These are phyloP conservation scores for Phoxinus phoxinus DNA, from an alignment of 2,113 vertebrate genomes.

Conservation along the genomic window DNA sequence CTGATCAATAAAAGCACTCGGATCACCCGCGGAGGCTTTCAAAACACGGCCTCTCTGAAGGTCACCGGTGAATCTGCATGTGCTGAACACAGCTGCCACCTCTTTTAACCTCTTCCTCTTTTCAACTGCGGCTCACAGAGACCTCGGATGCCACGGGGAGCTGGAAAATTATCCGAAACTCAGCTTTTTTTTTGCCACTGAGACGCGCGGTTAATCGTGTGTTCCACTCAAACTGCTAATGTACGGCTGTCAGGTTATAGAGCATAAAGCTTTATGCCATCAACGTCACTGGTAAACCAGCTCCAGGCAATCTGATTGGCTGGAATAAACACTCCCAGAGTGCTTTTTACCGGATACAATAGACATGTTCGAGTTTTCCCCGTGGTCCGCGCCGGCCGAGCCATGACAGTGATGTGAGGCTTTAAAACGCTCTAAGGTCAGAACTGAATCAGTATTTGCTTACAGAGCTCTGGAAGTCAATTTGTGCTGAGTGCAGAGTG, in stretches of 20 bases:
- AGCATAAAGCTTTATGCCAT: not conserved
- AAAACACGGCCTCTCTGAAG: constrained; percentile 59
- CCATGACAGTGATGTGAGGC: not conserved
- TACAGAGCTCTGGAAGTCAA: not conserved
- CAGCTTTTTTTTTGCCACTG: not conserved
- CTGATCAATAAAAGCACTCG: constrained; percentile 67
- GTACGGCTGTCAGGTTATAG: constrained; percentile 58
- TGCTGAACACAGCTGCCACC: constrained; percentile 38
- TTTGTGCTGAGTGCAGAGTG: not conserved
- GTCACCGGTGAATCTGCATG: constrained; percentile 59
- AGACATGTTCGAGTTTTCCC: not conserved
- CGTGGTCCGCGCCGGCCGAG: too few relatives aligned
- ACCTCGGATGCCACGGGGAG: not conserved
- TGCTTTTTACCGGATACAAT: not conserved
- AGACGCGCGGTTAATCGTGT: constrained; percentile 53
- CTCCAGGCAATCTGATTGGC: not conserved
- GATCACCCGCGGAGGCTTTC: constrained; percentile 62
- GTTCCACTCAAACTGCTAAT: constrained; percentile 57
- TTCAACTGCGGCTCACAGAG: not conserved
- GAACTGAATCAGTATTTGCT: constrained; percentile 1
- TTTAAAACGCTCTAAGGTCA: not conserved
- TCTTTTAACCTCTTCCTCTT: constrained; percentile 22
- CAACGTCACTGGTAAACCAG: not conserved
- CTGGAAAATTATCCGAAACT: not conserved
- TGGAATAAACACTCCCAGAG: not conserved